Conservation (phyloP, 1,140 invertebrate genomes). For the Chlorops oryzae region DNA sequence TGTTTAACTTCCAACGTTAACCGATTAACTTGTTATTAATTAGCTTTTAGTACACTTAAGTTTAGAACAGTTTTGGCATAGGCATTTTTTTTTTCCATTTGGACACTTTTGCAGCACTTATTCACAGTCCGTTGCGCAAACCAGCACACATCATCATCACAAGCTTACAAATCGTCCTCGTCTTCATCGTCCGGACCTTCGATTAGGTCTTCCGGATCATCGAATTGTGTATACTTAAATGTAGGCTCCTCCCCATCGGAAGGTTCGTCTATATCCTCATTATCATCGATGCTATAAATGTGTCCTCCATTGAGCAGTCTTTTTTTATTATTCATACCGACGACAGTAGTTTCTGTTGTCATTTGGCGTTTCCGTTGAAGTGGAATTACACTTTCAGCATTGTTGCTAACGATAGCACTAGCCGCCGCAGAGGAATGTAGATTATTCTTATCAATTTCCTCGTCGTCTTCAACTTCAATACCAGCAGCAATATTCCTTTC, state of each 20-base stretch:
- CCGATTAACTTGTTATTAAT: not conserved
- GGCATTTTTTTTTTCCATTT: constrained; percentile 2
- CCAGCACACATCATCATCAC: constrained; percentile 1
- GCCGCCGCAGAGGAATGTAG: constrained; percentile 10
- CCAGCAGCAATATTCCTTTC: constrained; percentile 4
- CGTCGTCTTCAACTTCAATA: constrained; percentile 18
- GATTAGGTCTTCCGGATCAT: constrained; percentile 19
- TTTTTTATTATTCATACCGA: not conserved
- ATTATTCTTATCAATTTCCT: constrained; percentile 9
- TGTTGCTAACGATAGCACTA: constrained; percentile 20
- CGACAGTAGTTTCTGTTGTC: not conserved
- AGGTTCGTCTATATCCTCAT: constrained; percentile 3
- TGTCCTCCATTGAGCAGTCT: not conserved
- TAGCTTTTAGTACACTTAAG: not conserved
- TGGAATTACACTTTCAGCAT: no score
- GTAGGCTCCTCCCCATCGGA: constrained; percentile 14
- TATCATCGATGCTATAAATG: not conserved
- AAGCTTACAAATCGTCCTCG: constrained; percentile 6
- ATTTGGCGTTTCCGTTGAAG: no score
- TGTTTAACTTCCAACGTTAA: not conserved
- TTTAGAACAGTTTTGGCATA: not conserved
- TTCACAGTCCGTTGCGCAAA: not conserved
- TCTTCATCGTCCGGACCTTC: constrained; percentile 19
- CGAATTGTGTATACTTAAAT: constrained; percentile 4
- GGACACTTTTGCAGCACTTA: not conserved